phyloP scores from a whole-genome alignment of 2,888 invertebrate genomes.

The Himalopsyche kuldschensis region DNA sequence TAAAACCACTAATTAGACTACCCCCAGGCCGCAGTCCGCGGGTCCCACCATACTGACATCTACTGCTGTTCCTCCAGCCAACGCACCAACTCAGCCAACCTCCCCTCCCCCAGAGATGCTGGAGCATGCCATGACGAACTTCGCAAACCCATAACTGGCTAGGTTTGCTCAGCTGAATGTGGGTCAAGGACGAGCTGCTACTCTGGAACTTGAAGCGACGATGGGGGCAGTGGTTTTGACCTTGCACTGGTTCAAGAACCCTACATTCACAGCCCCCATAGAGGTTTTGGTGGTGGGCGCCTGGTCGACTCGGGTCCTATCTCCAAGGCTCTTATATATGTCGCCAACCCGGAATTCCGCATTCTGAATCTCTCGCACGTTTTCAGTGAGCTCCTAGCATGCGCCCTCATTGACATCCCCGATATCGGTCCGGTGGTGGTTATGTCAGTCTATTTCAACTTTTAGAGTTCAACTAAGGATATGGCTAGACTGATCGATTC shows the following conservation, averaged over 20 bases:
- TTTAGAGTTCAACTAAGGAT: neutral
- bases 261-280: neutral
- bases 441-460: neutral
- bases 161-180: neutral
- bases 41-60: too few species aligned
- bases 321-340: neutral
- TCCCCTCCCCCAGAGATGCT: too few species aligned
- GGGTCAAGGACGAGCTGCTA: neutral
- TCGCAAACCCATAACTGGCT: neutral
- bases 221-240: neutral
- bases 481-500: neutral
- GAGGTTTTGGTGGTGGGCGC: neutral
- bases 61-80: too few species aligned
- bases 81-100: too few species aligned
- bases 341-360: neutral
- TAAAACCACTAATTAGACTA: too few species aligned
- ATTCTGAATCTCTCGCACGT: neutral
- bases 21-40: too few species aligned
- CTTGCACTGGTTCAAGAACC: neutral
- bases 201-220: neutral
- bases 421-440: neutral
- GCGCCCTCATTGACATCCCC: neutral
- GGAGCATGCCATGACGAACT: too few species aligned
- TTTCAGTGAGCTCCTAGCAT: neutral
- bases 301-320: neutral